Evolutionary conservation across 2,888 invertebrate species (phyloP), one percentile per base, ranked within the genome.

Genomic region (Drosophila gaucha): DNA sequence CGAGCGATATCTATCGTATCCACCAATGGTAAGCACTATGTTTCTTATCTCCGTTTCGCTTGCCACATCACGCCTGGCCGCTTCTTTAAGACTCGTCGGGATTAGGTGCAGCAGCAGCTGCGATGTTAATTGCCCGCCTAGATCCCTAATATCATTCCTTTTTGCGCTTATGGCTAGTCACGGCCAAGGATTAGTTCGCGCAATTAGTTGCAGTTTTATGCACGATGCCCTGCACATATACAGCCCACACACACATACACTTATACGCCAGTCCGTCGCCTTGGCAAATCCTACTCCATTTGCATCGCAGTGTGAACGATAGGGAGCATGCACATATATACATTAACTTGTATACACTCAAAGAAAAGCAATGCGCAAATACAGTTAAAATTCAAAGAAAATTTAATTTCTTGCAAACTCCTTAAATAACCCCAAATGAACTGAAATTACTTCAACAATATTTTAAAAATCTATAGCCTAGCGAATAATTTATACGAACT

Each of bases 1-100:
- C 2, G 96, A 96, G 68, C 93, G 96, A 85, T 96, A 96, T 90
- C 93, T 96, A 57, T 96, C 96, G 1, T 96, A 96, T 91, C 96
- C 96, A 30, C 96, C 96, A 50, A 92, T 94, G 72, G 89, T 92
- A 79, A 6, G 18, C 20, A 31, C 18, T 12, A 10, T 1, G 14
- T 26, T 9, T 41, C 36, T 51, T 55, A 63, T 51, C 38, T 30
- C 14, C 43, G 22, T 30, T 30, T 12, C 28, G 18, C 8, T 50
- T 71, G 50, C 55, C 38, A 20, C n/a, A 41, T 65, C 66, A 52
- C 54, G 66, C 65, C 22, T 39, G 31, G 30, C 2, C 33, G 55
- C 49, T 56, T 67, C 60, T 57, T 59, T 54, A 56, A 56, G 79
- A 59, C 50, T 54, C 46, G 52, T 39, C 28, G 64, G 47, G 64